Base-by-base conservation (phyloP, 2,797 vertebrate species). In the Jordanella pulchra region DNA sequence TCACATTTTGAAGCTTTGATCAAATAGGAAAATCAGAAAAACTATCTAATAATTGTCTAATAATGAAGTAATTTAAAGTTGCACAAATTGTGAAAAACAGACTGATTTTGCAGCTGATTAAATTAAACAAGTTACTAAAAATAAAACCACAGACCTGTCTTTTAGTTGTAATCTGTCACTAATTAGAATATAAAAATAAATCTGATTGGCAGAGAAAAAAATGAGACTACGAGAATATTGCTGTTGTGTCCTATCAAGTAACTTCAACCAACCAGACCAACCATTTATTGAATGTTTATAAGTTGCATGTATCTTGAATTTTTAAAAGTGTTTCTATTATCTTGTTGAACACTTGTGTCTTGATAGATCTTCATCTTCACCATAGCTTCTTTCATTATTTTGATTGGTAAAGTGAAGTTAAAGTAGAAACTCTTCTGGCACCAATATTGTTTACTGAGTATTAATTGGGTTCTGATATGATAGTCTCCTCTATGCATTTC, bases 121-220 rank as follows among this genome's bases (percentile, higher is more conserved):
- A 58, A 67, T 51, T 27, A 44, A 30, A 10, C 67, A n/a, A 39
- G 15, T 47, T 53, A 47, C 58, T 30, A 23, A 60, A 51, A 73
- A 21, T 35, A 42, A 13, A 9, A 30, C 17, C 7, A 18, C 9
- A 30, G 13, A 12, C 55, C n/a, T 6, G 28, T 17, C 7, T 35
- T 10, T 17, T 5, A 50, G 7, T 64, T 5, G 45, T 35, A 61
- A 48, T 50, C 4, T 70, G 2, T 65, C 15, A 56, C 18, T 25
- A 1, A 23, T 47, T 48, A 42, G 47, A 10, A 14, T 39, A 44
- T 18, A 30, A 30, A 64, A 28, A 3, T 17, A n/a, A 23, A 51
- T n/a, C 28, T 44, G 39, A 48, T 9, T 7, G 44, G 12, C 14
- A 18, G 23, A 17, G 4, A 30, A 6, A n/a, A 9, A 47, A 30